phyloP scores from a whole-genome alignment of 2,888 invertebrate species.

The Aphelenchoides bicaudatus region DNA sequence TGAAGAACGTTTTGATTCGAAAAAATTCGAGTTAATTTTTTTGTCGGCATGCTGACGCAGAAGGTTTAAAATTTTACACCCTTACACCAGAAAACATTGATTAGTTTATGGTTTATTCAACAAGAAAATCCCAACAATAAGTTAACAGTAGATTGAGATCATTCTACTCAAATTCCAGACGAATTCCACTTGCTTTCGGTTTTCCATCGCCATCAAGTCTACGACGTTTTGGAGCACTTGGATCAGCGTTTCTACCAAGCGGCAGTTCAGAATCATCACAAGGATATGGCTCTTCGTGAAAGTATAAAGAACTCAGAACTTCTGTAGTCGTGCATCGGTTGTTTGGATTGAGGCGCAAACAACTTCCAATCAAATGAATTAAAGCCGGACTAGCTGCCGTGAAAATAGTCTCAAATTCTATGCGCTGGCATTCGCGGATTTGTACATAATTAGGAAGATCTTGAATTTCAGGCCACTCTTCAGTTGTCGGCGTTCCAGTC shows the following conservation, averaged over 20 bases:
- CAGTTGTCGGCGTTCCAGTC: slow-evolving; percentile 85
- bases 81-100: no score
- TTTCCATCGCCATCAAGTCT: no score
- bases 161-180: no score
- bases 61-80: no score
- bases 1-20: no score
- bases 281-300: slow-evolving; percentile 46
- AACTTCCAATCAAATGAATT: slow-evolving; percentile 70
- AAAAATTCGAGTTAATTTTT: no score
- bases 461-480: slow-evolving; percentile 74
- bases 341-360: slow-evolving; percentile 50
- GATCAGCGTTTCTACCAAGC: slow-evolving; percentile 26
- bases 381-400: slow-evolving; percentile 90
- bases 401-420: slow-evolving; percentile 72
- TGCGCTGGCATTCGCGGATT: slow-evolving; percentile 69
- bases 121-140: no score
- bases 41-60: no score
- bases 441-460: slow-evolving; percentile 81
- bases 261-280: slow-evolving; percentile 57
- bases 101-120: no score
- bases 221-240: no score
- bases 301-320: slow-evolving; percentile 48
- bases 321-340: slow-evolving; percentile 47
- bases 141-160: no score
- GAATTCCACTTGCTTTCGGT: no score